These are phyloP conservation scores for Lottia scabra DNA, from an alignment of 2,888 invertebrate species.

Conservation along the genomic window DNA sequence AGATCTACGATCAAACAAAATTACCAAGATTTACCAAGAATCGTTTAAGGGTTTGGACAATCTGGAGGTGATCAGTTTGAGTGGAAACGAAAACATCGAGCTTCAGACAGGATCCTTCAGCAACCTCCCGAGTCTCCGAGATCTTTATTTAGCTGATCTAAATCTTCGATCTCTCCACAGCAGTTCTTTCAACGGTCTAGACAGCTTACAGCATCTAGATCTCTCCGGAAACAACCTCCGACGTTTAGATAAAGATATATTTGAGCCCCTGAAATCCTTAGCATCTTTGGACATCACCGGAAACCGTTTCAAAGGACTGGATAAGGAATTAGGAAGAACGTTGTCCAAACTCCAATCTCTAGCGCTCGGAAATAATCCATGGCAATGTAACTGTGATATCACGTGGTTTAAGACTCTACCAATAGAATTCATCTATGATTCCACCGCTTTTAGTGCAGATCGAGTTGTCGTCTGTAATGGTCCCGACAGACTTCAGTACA, in stretches of 20 bases:
- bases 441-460: conserved; percentile 12
- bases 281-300: conserved; percentile 36
- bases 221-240: conserved; percentile 35
- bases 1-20: conserved; percentile 34
- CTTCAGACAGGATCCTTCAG: conserved; percentile 33
- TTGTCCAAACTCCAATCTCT: conserved; percentile 33
- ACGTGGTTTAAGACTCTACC: conserved; percentile 39
- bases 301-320: conserved; percentile 37
- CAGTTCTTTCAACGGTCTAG: conserved; percentile 30
- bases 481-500: conserved; percentile 33
- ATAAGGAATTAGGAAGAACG: conserved; percentile 31
- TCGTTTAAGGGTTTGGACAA: conserved; percentile 35
- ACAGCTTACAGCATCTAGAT: conserved; percentile 33
- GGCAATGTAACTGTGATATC: conserved; percentile 47
- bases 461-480: conserved; percentile 38
- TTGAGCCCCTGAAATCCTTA: conserved; percentile 30
- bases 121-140: conserved; percentile 16
- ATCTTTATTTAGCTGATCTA: conserved; percentile 28
- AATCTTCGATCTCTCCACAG: conserved; percentile 30
- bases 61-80: conserved; percentile 34
- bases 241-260: conserved; percentile 25
- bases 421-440: conserved; percentile 22
- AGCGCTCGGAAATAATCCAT: conserved; percentile 37
- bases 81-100: conserved; percentile 34
- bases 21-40: conserved; percentile 27